These are phyloP conservation scores for Ceramica pisi DNA, from an alignment of 2,888 invertebrate species.

Conservation along the genomic window DNA sequence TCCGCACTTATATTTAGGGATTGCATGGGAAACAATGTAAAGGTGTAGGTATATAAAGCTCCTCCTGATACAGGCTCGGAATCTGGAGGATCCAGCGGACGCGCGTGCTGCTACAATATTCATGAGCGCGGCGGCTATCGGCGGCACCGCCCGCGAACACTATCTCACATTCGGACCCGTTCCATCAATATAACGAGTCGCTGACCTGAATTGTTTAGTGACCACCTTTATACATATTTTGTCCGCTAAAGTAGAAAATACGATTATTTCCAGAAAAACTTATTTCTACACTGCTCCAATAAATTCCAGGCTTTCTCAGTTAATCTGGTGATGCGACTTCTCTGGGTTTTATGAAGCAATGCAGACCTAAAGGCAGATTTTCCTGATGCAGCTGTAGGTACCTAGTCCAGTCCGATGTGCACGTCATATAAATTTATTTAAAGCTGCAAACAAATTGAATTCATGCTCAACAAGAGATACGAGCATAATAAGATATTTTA, in stretches of 20 bases:
- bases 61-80: constrained; percentile 76
- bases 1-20: constrained; percentile 65
- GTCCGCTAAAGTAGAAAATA: constrained; percentile 64
- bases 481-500: constrained; percentile 40
- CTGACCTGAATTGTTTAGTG: constrained; percentile 83
- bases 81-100: constrained; percentile 79
- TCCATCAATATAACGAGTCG: constrained; percentile 84
- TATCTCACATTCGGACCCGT: constrained; percentile 81
- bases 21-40: constrained; percentile 75
- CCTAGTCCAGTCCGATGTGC: constrained; percentile 7
- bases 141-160: constrained; percentile 73
- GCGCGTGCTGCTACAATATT: constrained; percentile 83
- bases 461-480: constrained; percentile 35
- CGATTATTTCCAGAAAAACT: constrained; percentile 59
- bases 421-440: constrained; percentile 33
- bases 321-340: constrained; percentile 30
- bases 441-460: constrained; percentile 53
- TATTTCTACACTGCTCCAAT: constrained; percentile 44
- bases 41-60: constrained; percentile 73
- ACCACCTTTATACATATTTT: constrained; percentile 75
- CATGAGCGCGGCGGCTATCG: constrained; percentile 78
- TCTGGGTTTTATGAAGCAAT: constrained; percentile 32
- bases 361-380: constrained; percentile 10
- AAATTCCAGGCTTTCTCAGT: constrained; percentile 30
- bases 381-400: constrained; percentile 8